Evolutionary conservation across 1,140 invertebrate genomes (phyloP), one percentile per base, ranked within the genome.

Genomic region (Tetraneura akinire): DNA sequence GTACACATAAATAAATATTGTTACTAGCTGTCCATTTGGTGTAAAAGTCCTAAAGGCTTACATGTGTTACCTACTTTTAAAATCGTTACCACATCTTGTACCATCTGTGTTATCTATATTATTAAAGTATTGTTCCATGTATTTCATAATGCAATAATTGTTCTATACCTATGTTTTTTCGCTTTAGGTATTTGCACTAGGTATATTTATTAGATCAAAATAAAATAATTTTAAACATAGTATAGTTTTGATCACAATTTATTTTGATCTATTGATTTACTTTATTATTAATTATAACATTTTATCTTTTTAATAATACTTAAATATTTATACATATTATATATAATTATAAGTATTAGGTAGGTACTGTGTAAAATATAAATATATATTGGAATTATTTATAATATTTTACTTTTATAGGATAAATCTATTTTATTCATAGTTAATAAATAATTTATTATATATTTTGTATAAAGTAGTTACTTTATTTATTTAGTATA

Each of bases 1-100:
- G n/a, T 66, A n/a, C n/a, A 42, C 11, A n/a, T 68, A 68, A 68
- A 68, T 68, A 45, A 68, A 68, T 68, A 45, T 45, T 66, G 37
- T 37, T 37, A 10, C 37, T 64, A 32, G 29, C 62, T 14, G 23
- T 60, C 21, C 13, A 13, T 18, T 66, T 23, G 13, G 14, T 16
- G 16, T 4, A 47, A 68, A 5, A 3, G 26, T 18, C 26, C 9
- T 32, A 16, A 37, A 3, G 10, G 1, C 29, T 32, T 68, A 47
- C 42, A 37, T 14, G 8, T 68, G 42, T 68, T 68, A 47, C 45
- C 32, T 21, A 42, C 16, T 66, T 42, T 42, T 42, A 21, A 10
- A 68, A 42, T 45, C 47, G 21, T 45, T 37, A 47, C 37, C 1
- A 16, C n/a, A 68, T 26, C 29, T 23, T 68, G 42, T 23, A 68